phyloP scores from a whole-genome alignment of 2,888 invertebrate genomes.

The Rhodophaea formosa region DNA sequence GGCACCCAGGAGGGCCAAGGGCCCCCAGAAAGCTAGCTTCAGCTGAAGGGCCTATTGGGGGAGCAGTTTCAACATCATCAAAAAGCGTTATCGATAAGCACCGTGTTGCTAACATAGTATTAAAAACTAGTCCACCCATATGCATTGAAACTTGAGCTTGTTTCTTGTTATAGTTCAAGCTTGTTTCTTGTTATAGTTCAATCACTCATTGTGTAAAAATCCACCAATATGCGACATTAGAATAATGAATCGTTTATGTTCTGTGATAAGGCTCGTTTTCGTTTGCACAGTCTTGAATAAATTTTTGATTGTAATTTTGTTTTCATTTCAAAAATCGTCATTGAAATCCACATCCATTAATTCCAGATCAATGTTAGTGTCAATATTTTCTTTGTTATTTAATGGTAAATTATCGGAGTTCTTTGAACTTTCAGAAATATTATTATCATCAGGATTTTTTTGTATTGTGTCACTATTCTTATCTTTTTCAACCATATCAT shows the following conservation, averaged over 20 bases:
- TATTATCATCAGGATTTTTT: conserved; percentile 14
- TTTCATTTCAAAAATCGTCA: conserved; percentile 54
- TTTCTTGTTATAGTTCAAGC: no score
- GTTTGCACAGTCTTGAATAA: conserved; percentile 53
- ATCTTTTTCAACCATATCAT: neutral
- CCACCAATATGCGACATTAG: conserved; percentile 1
- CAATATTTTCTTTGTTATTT: conserved; percentile 25
- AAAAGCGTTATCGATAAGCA: no score
- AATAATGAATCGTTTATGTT: conserved; percentile 35
- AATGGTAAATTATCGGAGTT: neutral
- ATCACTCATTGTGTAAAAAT: neutral
- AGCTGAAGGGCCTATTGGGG: no score
- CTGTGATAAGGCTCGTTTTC: conserved; percentile 62
- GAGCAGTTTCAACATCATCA: no score
- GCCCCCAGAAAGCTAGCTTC: no score
- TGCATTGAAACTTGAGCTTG: no score
- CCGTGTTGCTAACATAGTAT: no score
- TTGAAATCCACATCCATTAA: conserved; percentile 68
- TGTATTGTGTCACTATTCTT: neutral
- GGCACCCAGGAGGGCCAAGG: no score
- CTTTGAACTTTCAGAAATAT: conserved; percentile 14
- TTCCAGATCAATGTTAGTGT: conserved; percentile 33
- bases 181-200: no score
- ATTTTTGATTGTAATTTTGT: conserved; percentile 33
- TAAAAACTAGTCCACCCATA: no score